Evolutionary conservation across 2,113 vertebrate genomes (phyloP), one percentile per base, ranked within the genome.

Genomic region (Maccullochella peelii): DNA sequence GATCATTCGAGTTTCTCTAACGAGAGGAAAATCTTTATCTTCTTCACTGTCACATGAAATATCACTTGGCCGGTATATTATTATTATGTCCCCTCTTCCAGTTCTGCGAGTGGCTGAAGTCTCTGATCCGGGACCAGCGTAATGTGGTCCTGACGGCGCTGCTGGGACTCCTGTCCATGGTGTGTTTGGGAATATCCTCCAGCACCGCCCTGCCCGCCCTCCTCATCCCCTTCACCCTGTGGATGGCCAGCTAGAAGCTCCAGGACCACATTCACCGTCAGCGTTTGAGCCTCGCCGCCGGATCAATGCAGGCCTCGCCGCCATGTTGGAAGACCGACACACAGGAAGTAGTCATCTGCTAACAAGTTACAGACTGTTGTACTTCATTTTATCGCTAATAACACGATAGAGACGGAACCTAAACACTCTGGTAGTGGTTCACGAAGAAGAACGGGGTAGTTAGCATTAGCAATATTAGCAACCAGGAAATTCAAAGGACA

Each of bases 41-140:
- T n/a, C n/a, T n/a, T n/a, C n/a, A n/a, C n/a, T n/a, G n/a, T n/a
- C n/a, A n/a, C 5, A 1, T 50, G 20, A 50, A 50, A 47, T 15
- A 16, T 47, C 1, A 47, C 44, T 15, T 16, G 12, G 3, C 14
- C 15, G 14, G 47, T 25, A 10, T 20, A 0, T 70, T 54, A 9
- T n/a, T 0, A 0, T 78, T 49, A n/a, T n/a, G n/a, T 73, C 30
- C 42, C 52, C 1, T 71, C 7, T 85, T 69, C 10, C 95, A 99
- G 98, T 98, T 99, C 93, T 97, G 97, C 76, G 96, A 97, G 86
- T 93, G 86, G n/a, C 86, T 99, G 95, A 99, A 98, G 96, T 97
- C 94, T 25, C 93, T 97, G 81, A 96, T 99, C 88, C 96, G 96
- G 73, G 97, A 99, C 93, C 96, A 96, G 93, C 95, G 98, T 79